Evolutionary conservation across 35 echinoderm and acorn worm species (phyloP), one percentile per base, ranked within the genome.

Genomic region (Apostichopus japonicus): DNA sequence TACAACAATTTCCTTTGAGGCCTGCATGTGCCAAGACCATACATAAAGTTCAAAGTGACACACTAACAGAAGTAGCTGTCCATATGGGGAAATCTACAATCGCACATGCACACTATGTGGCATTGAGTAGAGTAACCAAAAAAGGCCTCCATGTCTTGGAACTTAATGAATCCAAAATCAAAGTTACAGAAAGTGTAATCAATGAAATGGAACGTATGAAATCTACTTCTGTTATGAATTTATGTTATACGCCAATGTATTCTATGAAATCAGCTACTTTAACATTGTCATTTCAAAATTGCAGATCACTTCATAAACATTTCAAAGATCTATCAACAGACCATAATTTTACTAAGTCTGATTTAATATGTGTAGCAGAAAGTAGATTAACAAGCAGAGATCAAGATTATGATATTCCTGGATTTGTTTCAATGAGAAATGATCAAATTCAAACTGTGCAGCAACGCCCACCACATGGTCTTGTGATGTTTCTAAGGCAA

Each of bases 51-150:
- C 25, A 27, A 27, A 1, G 25, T 15, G 81, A 86, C 54, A 93
- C 92, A 62, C 4, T 93, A 0, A 52, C 13, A 19, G 73, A 80
- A 56, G n/a, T 92, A 7, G 72, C 77, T 78, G 73, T 92, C 2
- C 11, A 92, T 65, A 92, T 79, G 75, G 90, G n/a, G n/a, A n/a
- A n/a, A n/a, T n/a, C n/a, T n/a, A n/a, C n/a, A n/a, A n/a, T n/a
- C n/a, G n/a, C n/a, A 86, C 87, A 90, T 77, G 71, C 71, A 53
- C 87, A 72, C 52, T 90, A 90, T 72, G 61, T 90, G 17, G 87
- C 87, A 25, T 11, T 80, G 5, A 80, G 78, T 11, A 80, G 78
- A 80, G 78, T 80, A 22, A 80, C 78, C 4, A 5, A n/a, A n/a
- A n/a, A n/a, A n/a, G n/a, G n/a, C n/a, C n/a, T n/a, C n/a, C n/a